Percentiles rank a stretch among this genome's conserved stretches.
Evolutionary conservation across 2,113 vertebrate species (phyloP).

Genomic region (Toxotes chatareus): DNA sequence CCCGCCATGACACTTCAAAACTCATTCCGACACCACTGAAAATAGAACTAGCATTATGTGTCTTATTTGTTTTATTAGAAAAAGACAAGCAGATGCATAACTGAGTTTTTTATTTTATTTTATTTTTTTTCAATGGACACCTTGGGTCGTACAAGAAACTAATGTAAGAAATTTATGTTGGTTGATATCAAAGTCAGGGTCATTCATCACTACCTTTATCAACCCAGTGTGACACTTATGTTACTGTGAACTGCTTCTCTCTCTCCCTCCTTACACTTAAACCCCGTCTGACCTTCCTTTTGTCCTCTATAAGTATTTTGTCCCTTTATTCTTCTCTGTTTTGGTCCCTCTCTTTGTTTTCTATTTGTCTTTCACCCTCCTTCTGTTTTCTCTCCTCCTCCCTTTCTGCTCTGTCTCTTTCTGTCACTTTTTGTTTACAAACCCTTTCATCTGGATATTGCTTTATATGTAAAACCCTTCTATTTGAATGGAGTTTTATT

Average conservation of each 20-base stretch:
- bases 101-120: too few species aligned
- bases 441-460: constrained; percentile 75
- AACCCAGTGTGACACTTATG: constrained; percentile 37
- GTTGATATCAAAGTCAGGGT: constrained; percentile 27
- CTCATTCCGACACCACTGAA: too few species aligned
- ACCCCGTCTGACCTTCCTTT: constrained; percentile 74
- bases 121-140: not conserved
- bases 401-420: constrained; percentile 49
- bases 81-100: constrained; percentile 7
- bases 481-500: constrained; percentile 75
- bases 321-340: constrained; percentile 50
- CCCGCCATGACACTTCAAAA: too few species aligned
- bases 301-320: constrained; percentile 64
- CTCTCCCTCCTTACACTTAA: constrained; percentile 28
- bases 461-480: constrained; percentile 78
- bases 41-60: not conserved
- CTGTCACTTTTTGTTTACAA: constrained; percentile 77
- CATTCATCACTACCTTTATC: constrained; percentile 57
- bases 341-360: constrained; percentile 46
- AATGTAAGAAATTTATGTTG: constrained; percentile 17
- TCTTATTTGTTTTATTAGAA: not conserved
- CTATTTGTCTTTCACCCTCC: constrained; percentile 13
- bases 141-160: not conserved
- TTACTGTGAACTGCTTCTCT: constrained; percentile 14
- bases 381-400: constrained; percentile 45